phyloP scores from a whole-genome alignment of 30 jellyfish, hydroid and myxozoan genomes.

The Aurelia coerulea region DNA sequence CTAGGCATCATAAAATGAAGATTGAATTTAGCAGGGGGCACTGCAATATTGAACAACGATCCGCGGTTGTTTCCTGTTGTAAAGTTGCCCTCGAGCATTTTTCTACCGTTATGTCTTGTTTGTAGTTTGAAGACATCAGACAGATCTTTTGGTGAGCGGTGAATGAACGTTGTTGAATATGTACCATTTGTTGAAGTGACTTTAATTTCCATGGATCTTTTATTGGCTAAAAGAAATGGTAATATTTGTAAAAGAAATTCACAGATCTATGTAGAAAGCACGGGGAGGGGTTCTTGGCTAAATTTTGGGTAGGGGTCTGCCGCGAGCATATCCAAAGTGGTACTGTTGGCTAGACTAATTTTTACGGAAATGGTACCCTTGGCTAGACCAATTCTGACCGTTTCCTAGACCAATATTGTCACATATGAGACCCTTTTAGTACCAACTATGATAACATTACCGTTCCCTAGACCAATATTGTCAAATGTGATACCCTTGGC shows the following conservation, averaged over 20 bases:
- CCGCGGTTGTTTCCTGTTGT: neutral
- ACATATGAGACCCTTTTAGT: neutral
- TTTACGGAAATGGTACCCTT: too few species aligned
- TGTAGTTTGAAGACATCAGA: neutral
- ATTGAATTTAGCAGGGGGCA: neutral
- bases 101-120: neutral
- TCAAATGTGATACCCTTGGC: too few species aligned
- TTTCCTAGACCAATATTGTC: neutral
- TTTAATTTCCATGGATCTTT: constrained; percentile 1
- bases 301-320: too few species aligned
- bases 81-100: neutral
- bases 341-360: too few species aligned
- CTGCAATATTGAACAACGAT: neutral
- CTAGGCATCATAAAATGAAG: neutral
- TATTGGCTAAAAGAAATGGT: neutral
- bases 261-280: too few species aligned
- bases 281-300: too few species aligned
- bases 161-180: neutral
- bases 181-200: neutral
- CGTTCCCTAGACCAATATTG: too few species aligned
- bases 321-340: too few species aligned
- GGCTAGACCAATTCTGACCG: too few species aligned
- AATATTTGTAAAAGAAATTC: too few species aligned
- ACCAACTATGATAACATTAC: neutral
- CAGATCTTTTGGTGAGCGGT: neutral